phyloP scores from a whole-genome alignment of 2,113 vertebrate genomes.

The Tragelaphus scriptus region DNA sequence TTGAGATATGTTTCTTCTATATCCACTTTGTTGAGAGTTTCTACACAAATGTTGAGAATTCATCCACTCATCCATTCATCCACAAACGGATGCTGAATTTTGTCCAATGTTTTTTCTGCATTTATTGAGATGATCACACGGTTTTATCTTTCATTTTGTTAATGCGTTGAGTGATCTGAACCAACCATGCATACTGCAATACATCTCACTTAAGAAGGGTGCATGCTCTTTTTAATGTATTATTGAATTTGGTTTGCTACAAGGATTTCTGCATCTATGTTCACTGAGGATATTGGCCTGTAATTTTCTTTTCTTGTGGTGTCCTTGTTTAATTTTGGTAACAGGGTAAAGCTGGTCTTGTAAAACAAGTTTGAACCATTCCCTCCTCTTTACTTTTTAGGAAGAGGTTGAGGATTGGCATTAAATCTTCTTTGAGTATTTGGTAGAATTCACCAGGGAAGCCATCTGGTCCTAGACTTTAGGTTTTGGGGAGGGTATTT shows the following conservation, averaged over 20 bases:
- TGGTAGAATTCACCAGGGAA: neutral
- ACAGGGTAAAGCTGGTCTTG: neutral
- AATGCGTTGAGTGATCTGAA: neutral
- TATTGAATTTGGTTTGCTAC: neutral
- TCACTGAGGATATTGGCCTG: neutral
- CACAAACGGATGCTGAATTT: neutral
- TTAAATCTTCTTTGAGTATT: neutral
- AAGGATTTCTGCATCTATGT: neutral
- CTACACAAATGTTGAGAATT: neutral
- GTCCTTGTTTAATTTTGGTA: neutral
- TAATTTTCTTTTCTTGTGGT: neutral
- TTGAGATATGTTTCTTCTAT: neutral
- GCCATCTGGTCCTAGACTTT: neutral
- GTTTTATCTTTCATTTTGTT: neutral
- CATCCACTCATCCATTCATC: neutral
- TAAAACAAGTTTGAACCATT: neutral
- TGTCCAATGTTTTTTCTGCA: neutral
- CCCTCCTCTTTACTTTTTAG: neutral
- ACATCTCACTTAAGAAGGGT: neutral
- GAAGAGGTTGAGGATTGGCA: neutral
- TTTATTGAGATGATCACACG: neutral
- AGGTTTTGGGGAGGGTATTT: neutral
- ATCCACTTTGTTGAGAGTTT: neutral
- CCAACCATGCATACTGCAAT: neutral
- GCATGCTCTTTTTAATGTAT: neutral